Conservation (phyloP, 2,113 vertebrate species). For the Agelaius phoeniceus region DNA sequence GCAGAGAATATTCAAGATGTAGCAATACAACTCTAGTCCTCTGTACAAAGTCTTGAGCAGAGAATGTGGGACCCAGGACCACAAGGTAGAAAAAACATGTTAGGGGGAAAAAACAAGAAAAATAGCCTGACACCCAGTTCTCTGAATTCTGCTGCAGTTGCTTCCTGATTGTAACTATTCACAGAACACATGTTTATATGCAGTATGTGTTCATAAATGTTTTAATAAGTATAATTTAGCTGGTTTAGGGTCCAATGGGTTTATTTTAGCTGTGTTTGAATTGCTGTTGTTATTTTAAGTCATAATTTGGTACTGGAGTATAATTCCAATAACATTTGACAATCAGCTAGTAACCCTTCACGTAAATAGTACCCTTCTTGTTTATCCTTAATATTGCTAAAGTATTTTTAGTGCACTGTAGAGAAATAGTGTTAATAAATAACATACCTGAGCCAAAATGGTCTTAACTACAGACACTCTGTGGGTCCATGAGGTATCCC, state of each 20-base stretch:
- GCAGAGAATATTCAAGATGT: background rate
- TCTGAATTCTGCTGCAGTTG: background rate
- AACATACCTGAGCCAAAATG: background rate
- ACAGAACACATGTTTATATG: background rate
- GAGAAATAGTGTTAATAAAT: background rate
- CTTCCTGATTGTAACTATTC: background rate
- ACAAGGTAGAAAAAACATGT: background rate
- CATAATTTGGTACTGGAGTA: background rate
- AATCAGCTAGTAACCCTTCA: background rate
- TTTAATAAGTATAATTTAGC: constrained; percentile 14
- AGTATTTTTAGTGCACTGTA: background rate
- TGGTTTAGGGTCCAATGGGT: background rate
- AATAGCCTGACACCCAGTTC: background rate
- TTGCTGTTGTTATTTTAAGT: background rate
- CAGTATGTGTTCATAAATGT: background rate
- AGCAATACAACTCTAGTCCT: background rate
- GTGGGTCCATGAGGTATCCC: background rate
- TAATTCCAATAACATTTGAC: background rate
- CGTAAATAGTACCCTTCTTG: background rate
- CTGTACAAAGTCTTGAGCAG: background rate
- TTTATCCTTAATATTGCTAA: background rate
- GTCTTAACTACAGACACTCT: background rate
- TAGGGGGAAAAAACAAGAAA: background rate
- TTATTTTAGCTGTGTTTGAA: background rate
- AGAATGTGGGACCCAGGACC: background rate